phyloP scores from a whole-genome alignment of 2,888 invertebrate species.

The Entomobrya multifasciata region DNA sequence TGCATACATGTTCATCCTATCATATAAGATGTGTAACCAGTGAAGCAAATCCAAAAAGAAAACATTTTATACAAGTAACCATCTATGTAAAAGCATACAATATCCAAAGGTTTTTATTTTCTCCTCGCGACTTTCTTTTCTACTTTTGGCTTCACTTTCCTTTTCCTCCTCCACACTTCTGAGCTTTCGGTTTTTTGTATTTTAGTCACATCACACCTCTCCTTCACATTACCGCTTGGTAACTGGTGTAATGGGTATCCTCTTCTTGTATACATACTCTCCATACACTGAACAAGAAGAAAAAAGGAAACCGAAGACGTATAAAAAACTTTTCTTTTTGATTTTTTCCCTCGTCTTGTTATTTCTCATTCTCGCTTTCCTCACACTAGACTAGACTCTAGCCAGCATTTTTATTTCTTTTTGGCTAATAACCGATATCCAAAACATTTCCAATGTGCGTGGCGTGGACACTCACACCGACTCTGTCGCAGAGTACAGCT shows the following conservation, averaged over 20 bases:
- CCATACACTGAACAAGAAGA: not conserved
- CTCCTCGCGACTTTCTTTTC: slow-evolving; percentile 9
- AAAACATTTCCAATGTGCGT: not conserved
- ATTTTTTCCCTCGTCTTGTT: not conserved
- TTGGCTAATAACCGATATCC: not conserved
- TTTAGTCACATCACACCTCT: slow-evolving; percentile 74
- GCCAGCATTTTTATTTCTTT: not conserved
- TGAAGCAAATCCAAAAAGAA: slow-evolving; percentile 58
- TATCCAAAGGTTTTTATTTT: not conserved
- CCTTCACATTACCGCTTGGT: slow-evolving; percentile 58
- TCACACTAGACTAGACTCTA: not conserved
- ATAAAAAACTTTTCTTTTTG: slow-evolving; percentile 29
- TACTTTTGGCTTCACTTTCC: slow-evolving; percentile 41
- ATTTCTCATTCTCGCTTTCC: not conserved
- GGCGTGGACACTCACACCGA: no score
- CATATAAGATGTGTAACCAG: not conserved
- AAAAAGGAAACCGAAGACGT: slow-evolving; percentile 7
- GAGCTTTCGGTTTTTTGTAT: slow-evolving; percentile 33
- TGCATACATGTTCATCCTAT: not conserved
- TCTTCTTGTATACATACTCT: slow-evolving; percentile 27
- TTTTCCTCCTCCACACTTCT: slow-evolving; percentile 31
- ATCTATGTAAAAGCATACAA: not conserved
- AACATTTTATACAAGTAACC: slow-evolving; percentile 50
- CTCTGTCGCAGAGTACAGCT: not conserved
- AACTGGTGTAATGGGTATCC: slow-evolving; percentile 66